Evolutionary conservation across 1,140 invertebrate genomes (phyloP), one percentile per base, ranked within the genome.

Genomic region (Dermatophagoides farinae): DNA sequence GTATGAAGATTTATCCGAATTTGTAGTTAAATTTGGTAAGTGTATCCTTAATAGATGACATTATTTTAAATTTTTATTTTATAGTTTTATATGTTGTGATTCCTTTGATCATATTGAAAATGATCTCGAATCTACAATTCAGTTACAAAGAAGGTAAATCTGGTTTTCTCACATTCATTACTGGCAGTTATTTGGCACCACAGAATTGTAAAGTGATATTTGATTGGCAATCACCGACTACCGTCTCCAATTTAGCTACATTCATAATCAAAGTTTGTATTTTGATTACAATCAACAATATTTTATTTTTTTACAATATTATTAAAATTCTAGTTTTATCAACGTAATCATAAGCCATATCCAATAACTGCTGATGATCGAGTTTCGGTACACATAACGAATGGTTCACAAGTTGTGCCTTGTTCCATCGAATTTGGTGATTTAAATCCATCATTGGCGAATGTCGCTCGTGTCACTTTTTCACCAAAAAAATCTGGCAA

Each of bases 281-380:
- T 52, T 47, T 18, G 23, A 16, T 39, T 6, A 10, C 1, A 20
- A 6, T 57, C n/a, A n/a, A 11, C 11, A 18, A 58, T 60, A 31
- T 20, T 18, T 31, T 31, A 18, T 10, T 23, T 25, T 6, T 50
- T 18, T 18, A 47, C 20, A 31, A 31, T 31, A 4, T 31, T 31
- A 4, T 31, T 31, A 14, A 6, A 58, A 1, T 46, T 43, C 1
- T 18, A 87, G 77, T 90, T 90, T 74, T 90, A 81, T 75, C 86
- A 90, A 74, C 82, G 87, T 66, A 90, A 90, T 69, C 86, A 87
- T 23, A 83, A 88, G 68, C 84, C 87, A 60, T 92, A 91, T 76
- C 86, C 86, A 65, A 83, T 91, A 65, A 89, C 86, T 72, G 85
- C 89, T 75, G 85, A 83, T 58, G 88, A 91, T 74, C 83, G 85